A percentile compares a stretch with the other conserved stretches of the same genome.
Evolutionary conservation across 37 sponge, comb jelly and placozoan species (phyloP).

Genomic region (Agelas oroides): DNA sequence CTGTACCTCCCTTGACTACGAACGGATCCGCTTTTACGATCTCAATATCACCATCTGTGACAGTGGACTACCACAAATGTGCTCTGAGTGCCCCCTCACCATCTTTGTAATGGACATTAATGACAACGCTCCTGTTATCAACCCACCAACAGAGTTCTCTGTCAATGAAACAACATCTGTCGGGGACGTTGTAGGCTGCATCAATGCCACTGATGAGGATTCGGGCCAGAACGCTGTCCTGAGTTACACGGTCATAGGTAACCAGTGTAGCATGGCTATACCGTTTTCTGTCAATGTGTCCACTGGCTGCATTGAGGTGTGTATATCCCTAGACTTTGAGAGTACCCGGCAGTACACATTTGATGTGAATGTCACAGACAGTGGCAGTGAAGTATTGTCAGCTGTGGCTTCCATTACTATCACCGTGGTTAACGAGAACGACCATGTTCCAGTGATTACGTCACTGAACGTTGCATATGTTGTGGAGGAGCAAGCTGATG

Average conservation of each 20-base stretch:
- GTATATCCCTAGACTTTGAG: slow-evolving; percentile 66
- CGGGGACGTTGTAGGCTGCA: slow-evolving; percentile 39
- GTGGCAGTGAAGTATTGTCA: slow-evolving; percentile 22
- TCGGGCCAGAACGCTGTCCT: slow-evolving; percentile 51
- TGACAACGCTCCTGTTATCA: slow-evolving; percentile 69
- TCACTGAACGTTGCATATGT: slow-evolving; percentile 49
- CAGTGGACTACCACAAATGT: slow-evolving; percentile 37
- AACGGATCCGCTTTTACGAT: slow-evolving; percentile 28
- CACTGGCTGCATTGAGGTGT: slow-evolving; percentile 67
- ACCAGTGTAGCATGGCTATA: slow-evolving; percentile 16
- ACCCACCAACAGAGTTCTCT: slow-evolving; percentile 40
- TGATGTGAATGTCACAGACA: slow-evolving; percentile 53
- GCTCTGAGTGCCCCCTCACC: slow-evolving; percentile 18
- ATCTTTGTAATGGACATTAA: slow-evolving; percentile 64
- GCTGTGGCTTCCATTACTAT: slow-evolving; percentile 47
- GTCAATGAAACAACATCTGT: slow-evolving; percentile 62
- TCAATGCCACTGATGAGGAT: slow-evolving; percentile 78
- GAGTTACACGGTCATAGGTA: not conserved
- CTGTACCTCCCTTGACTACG: slow-evolving; percentile 62
- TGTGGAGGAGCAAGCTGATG: slow-evolving; percentile 45
- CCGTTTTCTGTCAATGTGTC: slow-evolving; percentile 56
- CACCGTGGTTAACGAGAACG: slow-evolving; percentile 74
- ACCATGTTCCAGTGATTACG: slow-evolving; percentile 65
- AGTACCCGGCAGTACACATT: slow-evolving; percentile 35
- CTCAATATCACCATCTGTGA: slow-evolving; percentile 64